Percentiles rank a stretch among this genome's conserved stretches.
phyloP scores from a whole-genome alignment of 2,888 invertebrate genomes.

The Caenorhabditis drosophilae region DNA sequence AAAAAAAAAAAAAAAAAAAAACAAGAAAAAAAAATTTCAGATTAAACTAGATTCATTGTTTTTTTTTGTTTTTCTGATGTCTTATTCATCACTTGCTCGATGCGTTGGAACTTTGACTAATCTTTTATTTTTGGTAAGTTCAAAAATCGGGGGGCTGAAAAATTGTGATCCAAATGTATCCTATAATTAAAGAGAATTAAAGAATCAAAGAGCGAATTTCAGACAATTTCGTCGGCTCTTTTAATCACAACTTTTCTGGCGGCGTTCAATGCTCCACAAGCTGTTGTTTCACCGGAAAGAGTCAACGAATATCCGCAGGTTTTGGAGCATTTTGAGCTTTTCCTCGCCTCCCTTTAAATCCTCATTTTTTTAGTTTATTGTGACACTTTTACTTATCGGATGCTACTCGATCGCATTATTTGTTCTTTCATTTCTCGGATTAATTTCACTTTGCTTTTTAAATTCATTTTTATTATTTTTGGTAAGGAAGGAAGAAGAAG shows the following conservation, averaged over 20 bases:
- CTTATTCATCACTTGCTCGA: slow-evolving; percentile 22
- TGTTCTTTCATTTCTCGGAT: slow-evolving; percentile 28
- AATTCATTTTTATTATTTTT: slow-evolving; percentile 35
- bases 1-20: too few species aligned
- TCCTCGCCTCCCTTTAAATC: too few species aligned
- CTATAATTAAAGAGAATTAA: too few species aligned
- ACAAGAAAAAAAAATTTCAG: too few species aligned
- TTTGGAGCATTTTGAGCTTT: background rate
- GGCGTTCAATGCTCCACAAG: slow-evolving; percentile 30
- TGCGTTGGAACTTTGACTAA: slow-evolving; percentile 29
- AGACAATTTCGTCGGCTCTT: slow-evolving; percentile 15
- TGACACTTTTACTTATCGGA: slow-evolving; percentile 32
- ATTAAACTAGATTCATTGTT: background rate
- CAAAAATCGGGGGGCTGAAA: background rate
- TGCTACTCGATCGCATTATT: slow-evolving; percentile 28
- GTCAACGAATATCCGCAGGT: slow-evolving; percentile 35
- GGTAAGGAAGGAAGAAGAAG: too few species aligned
- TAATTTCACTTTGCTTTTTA: slow-evolving; percentile 36
- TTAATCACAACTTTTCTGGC: slow-evolving; percentile 26
- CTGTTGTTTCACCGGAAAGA: slow-evolving; percentile 25
- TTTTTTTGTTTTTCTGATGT: slow-evolving; percentile 14
- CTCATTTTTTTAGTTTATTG: slow-evolving; percentile 19
- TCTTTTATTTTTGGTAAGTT: slow-evolving; percentile 21
- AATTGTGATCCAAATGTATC: too few species aligned
- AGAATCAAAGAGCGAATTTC: too few species aligned